A percentile compares a stretch with the other conserved stretches of the same genome.
phyloP scores from a whole-genome alignment of 92 coral and sea anemone genomes.

The Palythoa heliodiscus region DNA sequence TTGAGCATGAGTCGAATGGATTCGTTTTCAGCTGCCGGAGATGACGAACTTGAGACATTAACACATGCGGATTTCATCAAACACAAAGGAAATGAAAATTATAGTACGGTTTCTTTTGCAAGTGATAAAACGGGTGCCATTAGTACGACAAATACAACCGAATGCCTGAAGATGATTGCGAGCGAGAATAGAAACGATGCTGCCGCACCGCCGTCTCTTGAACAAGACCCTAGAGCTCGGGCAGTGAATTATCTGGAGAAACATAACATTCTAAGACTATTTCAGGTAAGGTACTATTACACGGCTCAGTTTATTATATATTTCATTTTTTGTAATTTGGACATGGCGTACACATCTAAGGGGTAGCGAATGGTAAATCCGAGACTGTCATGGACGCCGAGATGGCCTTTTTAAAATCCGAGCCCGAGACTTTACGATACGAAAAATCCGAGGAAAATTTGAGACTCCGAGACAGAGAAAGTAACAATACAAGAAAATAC shows the following conservation, averaged over 20 bases:
- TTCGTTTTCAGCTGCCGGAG: constrained; percentile 23
- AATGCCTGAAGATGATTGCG: not conserved
- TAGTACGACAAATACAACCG: not conserved
- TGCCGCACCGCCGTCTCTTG: not conserved
- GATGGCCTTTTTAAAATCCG: too few species aligned
- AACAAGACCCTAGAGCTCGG: constrained; percentile 64
- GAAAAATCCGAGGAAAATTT: too few species aligned
- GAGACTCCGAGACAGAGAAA: too few species aligned
- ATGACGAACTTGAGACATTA: not conserved
- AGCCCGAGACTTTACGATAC: too few species aligned
- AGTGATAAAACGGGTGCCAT: not conserved
- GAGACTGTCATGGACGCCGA: too few species aligned
- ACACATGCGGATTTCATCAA: not conserved
- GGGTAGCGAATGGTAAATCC: too few species aligned
- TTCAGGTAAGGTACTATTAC: constrained; percentile 65
- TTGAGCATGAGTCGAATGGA: constrained; percentile 12
- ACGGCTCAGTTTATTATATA: too few species aligned
- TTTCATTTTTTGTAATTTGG: too few species aligned
- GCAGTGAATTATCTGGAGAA: constrained; percentile 80
- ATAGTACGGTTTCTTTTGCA: not conserved
- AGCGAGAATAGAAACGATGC: not conserved
- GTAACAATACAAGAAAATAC: too few species aligned
- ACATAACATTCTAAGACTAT: constrained; percentile 69
- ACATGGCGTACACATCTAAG: too few species aligned
- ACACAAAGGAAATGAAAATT: not conserved